These are phyloP conservation scores for Agrochola lota DNA, from an alignment of 2,888 invertebrate species.

Conservation along the genomic window DNA sequence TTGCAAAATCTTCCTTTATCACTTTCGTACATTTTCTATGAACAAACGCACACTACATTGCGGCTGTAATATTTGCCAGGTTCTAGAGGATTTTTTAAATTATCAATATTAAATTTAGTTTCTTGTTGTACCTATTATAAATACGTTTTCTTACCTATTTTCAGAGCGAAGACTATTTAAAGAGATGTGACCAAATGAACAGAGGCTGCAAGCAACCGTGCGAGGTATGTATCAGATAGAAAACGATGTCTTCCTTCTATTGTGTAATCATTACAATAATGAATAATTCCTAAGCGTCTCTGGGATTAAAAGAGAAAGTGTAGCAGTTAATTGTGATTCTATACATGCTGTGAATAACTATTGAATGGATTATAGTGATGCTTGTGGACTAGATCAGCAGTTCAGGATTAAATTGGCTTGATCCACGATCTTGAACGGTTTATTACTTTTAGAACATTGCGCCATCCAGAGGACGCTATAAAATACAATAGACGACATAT, in stretches of 20 bases:
- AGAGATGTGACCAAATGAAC: conserved; percentile 77
- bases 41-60: not conserved
- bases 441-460: no score
- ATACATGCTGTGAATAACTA: not conserved
- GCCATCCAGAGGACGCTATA: no score
- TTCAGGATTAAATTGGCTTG: not conserved
- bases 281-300: conserved; percentile 25
- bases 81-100: not conserved
- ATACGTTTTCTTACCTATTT: conserved; percentile 62
- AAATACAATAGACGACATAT: no score
- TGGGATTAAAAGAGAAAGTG: conserved; percentile 50
- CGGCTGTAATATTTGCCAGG: not conserved
- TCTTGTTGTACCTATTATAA: not conserved
- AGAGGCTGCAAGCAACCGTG: conserved; percentile 78
- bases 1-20: not conserved
- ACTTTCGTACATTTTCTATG: not conserved
- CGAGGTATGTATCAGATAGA: conserved; percentile 75
- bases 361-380: conserved; percentile 13
- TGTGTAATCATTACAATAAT: conserved; percentile 18
- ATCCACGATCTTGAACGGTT: not conserved
- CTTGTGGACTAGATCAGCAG: not conserved
- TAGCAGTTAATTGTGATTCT: conserved; percentile 34
- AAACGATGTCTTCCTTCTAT: conserved; percentile 9
- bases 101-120: not conserved
- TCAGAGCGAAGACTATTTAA: conserved; percentile 85